Evolutionary conservation across 2,888 invertebrate genomes (phyloP), one percentile per base, ranked within the genome.

Genomic region (Acleris cristana): DNA sequence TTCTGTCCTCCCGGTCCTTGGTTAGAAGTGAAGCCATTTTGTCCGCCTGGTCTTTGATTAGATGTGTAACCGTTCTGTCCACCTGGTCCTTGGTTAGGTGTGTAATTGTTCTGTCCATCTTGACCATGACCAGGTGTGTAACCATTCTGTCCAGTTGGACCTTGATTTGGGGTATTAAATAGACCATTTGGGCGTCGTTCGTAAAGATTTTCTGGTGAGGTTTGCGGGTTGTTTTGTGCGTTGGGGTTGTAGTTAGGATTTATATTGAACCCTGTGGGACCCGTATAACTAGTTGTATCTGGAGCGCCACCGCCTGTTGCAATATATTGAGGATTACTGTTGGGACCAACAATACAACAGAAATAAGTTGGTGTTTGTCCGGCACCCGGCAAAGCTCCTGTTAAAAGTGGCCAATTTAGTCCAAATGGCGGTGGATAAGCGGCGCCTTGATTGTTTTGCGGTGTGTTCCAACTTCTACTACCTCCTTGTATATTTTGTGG

Each of bases 1-100:
- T 71, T 73, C 12, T 71, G 65, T 2, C 69, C 72, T 44, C 69
- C 64, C 14, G 71, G 45, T 3, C 61, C 34, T 30, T 61, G 34
- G 14, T 54, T 68, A 10, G 57, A 34, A 21, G 40, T 60, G n/a
- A 48, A 34, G 8, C 40, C 21, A 59, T 56, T 60, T n/a, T 45
- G 59, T 10, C 61, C 65, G 5, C 53, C 51, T 52, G 58, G 48
- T 23, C 48, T 70, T 64, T 45, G 64, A n/a, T 56, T 69, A 19
- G 67, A 52, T 10, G 53, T 56, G 55, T 26, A 18, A 53, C 45
- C 53, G n/a, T 48, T 58, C 19, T 58, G 45, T n/a, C 45, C 45
- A 16, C 69, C 65, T 5, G 51, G 51, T 53, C 59, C 23, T 30
- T 23, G 23, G 58, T 19, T 21, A 45, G 45, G 12, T 45, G 18